Percentiles rank a stretch among this genome's conserved stretches.
phyloP scores from a whole-genome alignment of 1,140 invertebrate genomes.

The Manduca sexta region DNA sequence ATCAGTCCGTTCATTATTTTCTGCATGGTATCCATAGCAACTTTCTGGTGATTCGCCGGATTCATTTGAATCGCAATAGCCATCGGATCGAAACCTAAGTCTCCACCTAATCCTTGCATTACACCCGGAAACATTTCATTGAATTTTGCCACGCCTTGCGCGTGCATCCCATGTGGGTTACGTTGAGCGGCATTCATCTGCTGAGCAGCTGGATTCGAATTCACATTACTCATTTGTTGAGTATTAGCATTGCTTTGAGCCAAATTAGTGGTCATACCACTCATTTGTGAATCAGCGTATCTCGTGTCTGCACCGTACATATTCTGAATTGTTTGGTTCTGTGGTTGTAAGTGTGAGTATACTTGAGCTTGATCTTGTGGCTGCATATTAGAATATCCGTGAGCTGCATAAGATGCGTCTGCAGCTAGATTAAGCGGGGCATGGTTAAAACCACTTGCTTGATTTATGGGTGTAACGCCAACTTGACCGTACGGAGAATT shows the following conservation, averaged over 20 bases:
- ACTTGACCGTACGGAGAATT: conserved; percentile 30
- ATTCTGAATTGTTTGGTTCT: conserved; percentile 7
- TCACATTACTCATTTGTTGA: neutral
- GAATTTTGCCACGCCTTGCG: conserved; percentile 50
- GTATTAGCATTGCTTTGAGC: conserved; percentile 5
- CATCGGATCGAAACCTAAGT: conserved; percentile 63
- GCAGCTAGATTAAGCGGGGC: neutral
- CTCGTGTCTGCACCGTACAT: conserved; percentile 1
- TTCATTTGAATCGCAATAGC: conserved; percentile 67
- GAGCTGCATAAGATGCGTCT: neutral
- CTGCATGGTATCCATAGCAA: conserved; percentile 43
- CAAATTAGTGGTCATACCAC: conserved; percentile 3
- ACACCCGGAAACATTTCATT: conserved; percentile 63
- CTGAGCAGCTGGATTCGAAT: conserved; percentile 16
- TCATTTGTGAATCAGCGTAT: conserved; percentile 4
- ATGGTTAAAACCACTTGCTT: neutral
- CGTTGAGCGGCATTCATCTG: conserved; percentile 10
- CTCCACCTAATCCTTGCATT: conserved; percentile 40
- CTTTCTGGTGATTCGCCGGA: conserved; percentile 54
- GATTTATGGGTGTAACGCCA: conserved; percentile 14
- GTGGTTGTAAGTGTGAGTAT: too few species aligned
- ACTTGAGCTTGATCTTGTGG: too few species aligned
- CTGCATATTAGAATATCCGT: neutral
- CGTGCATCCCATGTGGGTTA: conserved; percentile 18
- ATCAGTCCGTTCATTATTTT: conserved; percentile 34